These are phyloP conservation scores for Drosophila arizonae DNA, from an alignment of 1,140 invertebrate genomes.

Conservation along the genomic window DNA sequence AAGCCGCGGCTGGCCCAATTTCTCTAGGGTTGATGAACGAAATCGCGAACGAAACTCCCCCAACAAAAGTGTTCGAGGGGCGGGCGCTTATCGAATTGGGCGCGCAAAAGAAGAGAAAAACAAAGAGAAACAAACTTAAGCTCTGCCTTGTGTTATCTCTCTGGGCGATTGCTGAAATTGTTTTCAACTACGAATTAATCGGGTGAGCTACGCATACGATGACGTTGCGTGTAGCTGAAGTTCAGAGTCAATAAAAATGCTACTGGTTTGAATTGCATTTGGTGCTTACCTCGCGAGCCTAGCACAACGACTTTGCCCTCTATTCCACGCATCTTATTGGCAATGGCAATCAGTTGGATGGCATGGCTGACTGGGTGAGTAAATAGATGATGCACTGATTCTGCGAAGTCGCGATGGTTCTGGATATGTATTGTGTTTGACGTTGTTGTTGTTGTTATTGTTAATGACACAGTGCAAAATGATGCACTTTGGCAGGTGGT, in stretches of 20 bases:
- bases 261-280: constrained; percentile 25
- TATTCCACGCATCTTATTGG: constrained; percentile 86
- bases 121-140: constrained; percentile 3
- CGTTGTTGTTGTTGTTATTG: constrained; percentile 12
- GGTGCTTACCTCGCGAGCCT: constrained; percentile 89
- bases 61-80: constrained; percentile 17
- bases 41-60: neutral
- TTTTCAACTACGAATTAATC: neutral
- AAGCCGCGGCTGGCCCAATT: constrained; percentile 5
- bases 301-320: constrained; percentile 93
- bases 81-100: constrained; percentile 37
- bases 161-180: constrained; percentile 1
- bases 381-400: neutral
- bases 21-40: neutral
- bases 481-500: constrained; percentile 21
- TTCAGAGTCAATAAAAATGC: constrained; percentile 43
- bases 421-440: constrained; percentile 7
- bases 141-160: constrained; percentile 21
- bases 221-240: constrained; percentile 34
- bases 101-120: constrained; percentile 8
- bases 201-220: constrained; percentile 2
- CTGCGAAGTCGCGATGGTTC: neutral
- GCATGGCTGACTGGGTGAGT: constrained; percentile 32
- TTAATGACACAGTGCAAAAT: constrained; percentile 14
- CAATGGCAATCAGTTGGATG: constrained; percentile 55